Conservation (phyloP, 1,140 invertebrate genomes). For the Drosophila chauvacae region DNA sequence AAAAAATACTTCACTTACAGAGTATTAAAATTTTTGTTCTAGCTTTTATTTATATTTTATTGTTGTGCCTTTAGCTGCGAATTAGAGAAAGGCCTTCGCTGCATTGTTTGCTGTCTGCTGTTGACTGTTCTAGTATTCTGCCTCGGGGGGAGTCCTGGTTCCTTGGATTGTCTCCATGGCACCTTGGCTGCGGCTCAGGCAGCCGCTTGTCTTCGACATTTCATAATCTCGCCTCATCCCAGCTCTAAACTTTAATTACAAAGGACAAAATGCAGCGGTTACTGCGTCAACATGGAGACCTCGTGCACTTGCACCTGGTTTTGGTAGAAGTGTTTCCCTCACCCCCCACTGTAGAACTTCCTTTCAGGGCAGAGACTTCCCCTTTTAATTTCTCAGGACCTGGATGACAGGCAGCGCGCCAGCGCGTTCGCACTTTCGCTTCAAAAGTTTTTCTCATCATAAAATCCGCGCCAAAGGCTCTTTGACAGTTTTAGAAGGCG, state of each 20-base stretch:
- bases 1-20: background rate
- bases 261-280: constrained; percentile 64
- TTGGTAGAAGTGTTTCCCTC: constrained; percentile 6
- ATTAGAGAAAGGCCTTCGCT: constrained; percentile 50
- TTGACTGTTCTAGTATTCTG: constrained; percentile 28
- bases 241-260: constrained; percentile 76
- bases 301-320: constrained; percentile 67
- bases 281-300: constrained; percentile 14
- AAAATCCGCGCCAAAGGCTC: constrained; percentile 57
- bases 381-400: constrained; percentile 67
- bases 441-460: constrained; percentile 75
- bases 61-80: constrained; percentile 15
- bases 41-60: background rate
- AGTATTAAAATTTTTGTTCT: background rate
- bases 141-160: constrained; percentile 15
- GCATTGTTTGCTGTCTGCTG: constrained; percentile 29
- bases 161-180: constrained; percentile 24
- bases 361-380: constrained; percentile 36
- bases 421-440: constrained; percentile 64
- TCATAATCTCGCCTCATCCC: constrained; percentile 47
- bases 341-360: background rate
- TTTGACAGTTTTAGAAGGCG: constrained; percentile 75
- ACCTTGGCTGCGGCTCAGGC: constrained; percentile 37
- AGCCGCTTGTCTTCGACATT: constrained; percentile 52
- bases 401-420: constrained; percentile 11